Evolutionary conservation across 2,888 invertebrate genomes (phyloP).

Genomic region (Salticus scenicus): DNA sequence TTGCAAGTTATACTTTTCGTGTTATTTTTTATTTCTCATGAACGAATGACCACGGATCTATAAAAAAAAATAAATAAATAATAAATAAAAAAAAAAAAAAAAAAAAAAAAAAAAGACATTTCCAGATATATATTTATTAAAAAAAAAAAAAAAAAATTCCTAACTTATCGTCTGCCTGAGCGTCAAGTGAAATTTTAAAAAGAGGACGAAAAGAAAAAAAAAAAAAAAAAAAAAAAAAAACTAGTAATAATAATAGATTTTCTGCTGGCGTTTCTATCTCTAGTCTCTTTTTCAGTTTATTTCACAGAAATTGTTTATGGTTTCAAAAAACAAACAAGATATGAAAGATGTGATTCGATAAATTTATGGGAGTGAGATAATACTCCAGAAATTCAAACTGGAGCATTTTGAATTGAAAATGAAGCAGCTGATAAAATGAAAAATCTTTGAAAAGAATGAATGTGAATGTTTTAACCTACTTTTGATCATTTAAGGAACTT

Average conservation of each 20-base stretch:
- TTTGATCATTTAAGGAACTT: not conserved
- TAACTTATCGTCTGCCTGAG: not conserved
- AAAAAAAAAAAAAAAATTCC: not conserved
- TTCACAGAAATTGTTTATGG: slow-evolving; percentile 8
- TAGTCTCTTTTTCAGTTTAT: slow-evolving; percentile 3
- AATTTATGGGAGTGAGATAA: slow-evolving; percentile 6
- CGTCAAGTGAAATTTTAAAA: slow-evolving; percentile 9
- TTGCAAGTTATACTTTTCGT: slow-evolving; percentile 20
- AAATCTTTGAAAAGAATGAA: not conserved
- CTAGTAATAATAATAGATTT: slow-evolving; percentile 1
- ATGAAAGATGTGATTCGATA: slow-evolving; percentile 3
- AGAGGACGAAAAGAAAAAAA: not conserved
- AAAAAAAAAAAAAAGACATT: slow-evolving; percentile 4
- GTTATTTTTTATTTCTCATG: slow-evolving; percentile 40
- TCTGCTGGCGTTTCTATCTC: not conserved
- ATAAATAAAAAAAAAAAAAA: no score
- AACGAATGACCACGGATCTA: slow-evolving; percentile 36
- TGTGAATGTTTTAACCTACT: not conserved
- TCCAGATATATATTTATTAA: not conserved
- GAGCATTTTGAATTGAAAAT: slow-evolving; percentile 3
- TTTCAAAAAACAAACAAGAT: slow-evolving; percentile 8
- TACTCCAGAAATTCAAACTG: not conserved
- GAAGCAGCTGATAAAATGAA: slow-evolving; percentile 9
- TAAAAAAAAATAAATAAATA: slow-evolving; percentile 3
- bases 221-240: not conserved